Base-by-base conservation (phyloP, 2,888 invertebrate species). In the Dicycla oo region DNA sequence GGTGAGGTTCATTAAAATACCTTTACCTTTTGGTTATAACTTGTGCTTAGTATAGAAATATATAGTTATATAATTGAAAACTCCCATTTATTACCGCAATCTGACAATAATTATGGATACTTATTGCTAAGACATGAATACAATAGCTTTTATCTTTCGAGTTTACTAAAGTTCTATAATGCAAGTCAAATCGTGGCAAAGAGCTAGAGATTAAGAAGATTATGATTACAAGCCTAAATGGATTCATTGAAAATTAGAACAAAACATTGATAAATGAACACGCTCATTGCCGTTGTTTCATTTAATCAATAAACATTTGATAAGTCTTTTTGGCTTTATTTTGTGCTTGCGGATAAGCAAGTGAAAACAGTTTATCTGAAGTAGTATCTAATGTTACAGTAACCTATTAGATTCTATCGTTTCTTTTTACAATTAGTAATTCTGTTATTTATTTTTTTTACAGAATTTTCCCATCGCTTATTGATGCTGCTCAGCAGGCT, bases 391-490 rank as follows among this genome's bases (percentile, higher is more conserved):
- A 4, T 34, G 4, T 30, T 30, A 34, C 34, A 34, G 34, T 34
- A 6, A 34, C 4, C 0, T 34, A 34, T 34, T 34, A 34, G 3
- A 5, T 34, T 34, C 3, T 34, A 34, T 34, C 34, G 34, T 2
- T 6, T 6, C 34, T 34, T 34, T 34, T 34, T 34, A 34, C 34
- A 34, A 34, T 34, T 34, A 34, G 34, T 23, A 1, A 26, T 43
- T 26, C 8, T n/a, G 20, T 20, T n/a, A n/a, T n/a, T n/a, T n/a
- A n/a, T n/a, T n/a, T 15, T 56, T 58, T 1, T 85, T 76, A 43
- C 81, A 91, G 91, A 51, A 80, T 90, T 51, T 87, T 89, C 45
- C 90, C 90, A 1, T 45, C 88, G 69, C 3, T 74, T 0, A 80
- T 80, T 4, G 73, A 83, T 5, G 67, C 75, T 2, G 10, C 18